phyloP scores from a whole-genome alignment of 1,140 invertebrate genomes.

The Coenobita brevimanus region DNA sequence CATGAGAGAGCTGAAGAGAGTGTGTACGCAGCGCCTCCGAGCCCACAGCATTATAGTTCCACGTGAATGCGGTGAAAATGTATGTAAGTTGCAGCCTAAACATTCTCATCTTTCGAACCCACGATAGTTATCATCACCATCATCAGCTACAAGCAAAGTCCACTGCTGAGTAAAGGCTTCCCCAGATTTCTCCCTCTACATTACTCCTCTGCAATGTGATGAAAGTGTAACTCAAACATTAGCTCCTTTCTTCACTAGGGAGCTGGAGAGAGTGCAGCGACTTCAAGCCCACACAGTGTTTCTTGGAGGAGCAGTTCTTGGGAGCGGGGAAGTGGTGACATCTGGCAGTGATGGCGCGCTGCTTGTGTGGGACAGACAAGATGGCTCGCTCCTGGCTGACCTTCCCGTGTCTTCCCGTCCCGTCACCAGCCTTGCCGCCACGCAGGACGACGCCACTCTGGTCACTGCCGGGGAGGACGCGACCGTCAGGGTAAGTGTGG shows the following conservation, averaged over 20 bases:
- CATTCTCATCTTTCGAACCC: too few species aligned
- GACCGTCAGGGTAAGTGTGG: conserved; percentile 21
- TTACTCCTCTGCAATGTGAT: neutral
- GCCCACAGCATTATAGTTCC: too few species aligned
- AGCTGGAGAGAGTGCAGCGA: conserved; percentile 21
- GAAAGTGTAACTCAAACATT: neutral
- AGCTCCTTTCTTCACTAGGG: neutral
- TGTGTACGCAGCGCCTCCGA: too few species aligned
- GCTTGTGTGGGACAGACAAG: conserved; percentile 41
- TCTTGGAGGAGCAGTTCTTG: conserved; percentile 36
- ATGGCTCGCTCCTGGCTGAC: conserved; percentile 45
- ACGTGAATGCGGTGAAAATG: too few species aligned
- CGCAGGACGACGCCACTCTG: conserved; percentile 27
- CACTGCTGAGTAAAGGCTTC: too few species aligned
- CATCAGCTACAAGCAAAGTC: too few species aligned
- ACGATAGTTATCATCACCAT: too few species aligned
- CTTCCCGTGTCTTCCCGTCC: conserved; percentile 18
- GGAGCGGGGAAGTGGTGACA: conserved; percentile 38
- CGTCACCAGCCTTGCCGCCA: conserved; percentile 38
- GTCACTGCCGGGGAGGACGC: conserved; percentile 57
- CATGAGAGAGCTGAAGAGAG: too few species aligned
- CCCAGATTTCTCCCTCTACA: neutral
- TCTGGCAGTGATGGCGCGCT: conserved; percentile 50
- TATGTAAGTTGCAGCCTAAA: too few species aligned
- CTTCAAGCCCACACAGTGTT: conserved; percentile 46